Evolutionary conservation across 2,797 vertebrate genomes (phyloP).

Genomic region (Pseudomugil gertrudae): DNA sequence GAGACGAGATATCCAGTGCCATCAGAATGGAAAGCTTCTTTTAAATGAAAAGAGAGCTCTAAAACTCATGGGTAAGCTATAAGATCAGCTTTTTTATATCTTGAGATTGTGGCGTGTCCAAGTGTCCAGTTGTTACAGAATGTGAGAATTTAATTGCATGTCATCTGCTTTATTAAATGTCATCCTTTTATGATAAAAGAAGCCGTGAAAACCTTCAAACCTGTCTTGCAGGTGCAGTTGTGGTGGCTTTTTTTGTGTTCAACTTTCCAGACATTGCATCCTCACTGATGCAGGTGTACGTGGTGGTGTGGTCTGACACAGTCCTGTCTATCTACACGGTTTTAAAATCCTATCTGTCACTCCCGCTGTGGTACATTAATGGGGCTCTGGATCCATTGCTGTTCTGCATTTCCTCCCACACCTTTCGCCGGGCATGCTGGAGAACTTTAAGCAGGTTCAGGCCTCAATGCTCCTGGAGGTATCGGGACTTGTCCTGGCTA

Average conservation of each 20-base stretch:
- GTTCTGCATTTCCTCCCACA: slow-evolving; percentile 84
- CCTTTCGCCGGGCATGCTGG: slow-evolving; percentile 80
- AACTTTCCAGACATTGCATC: slow-evolving; percentile 85
- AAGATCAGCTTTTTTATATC: background rate
- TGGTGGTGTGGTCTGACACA: slow-evolving; percentile 77
- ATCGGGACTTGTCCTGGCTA: slow-evolving; percentile 32
- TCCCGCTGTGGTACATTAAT: slow-evolving; percentile 85
- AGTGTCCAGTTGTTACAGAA: background rate
- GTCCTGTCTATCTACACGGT: slow-evolving; percentile 78
- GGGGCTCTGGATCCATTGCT: slow-evolving; percentile 82
- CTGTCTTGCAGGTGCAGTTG: slow-evolving; percentile 73
- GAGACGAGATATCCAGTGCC: slow-evolving; percentile 56
- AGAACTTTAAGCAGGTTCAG: slow-evolving; percentile 71
- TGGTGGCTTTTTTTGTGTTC: slow-evolving; percentile 82
- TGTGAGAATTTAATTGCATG: background rate
- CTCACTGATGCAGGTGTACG: slow-evolving; percentile 84
- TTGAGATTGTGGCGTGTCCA: background rate
- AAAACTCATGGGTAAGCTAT: slow-evolving; percentile 81
- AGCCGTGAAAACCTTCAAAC: background rate
- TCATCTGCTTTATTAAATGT: background rate
- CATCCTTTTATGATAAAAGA: background rate
- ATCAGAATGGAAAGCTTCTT: slow-evolving; percentile 73
- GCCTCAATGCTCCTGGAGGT: slow-evolving; percentile 39
- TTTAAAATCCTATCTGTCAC: slow-evolving; percentile 82
- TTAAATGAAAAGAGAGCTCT: slow-evolving; percentile 81